Evolutionary conservation across 1,140 invertebrate genomes (phyloP).

Genomic region (Ctenoplectra terminalis): DNA sequence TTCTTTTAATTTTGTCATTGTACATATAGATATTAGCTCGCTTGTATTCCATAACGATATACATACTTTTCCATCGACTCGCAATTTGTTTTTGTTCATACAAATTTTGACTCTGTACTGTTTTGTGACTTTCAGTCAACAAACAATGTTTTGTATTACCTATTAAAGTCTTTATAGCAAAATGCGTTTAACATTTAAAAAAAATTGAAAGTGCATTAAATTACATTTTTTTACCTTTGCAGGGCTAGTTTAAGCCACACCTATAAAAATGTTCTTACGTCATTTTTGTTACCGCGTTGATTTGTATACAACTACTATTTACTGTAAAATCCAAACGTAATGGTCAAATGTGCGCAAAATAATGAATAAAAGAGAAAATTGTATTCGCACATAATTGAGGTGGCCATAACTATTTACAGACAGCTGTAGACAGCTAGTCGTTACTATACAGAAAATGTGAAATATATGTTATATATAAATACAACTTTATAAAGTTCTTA

Average conservation of each 20-base stretch:
- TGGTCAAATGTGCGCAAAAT: background rate
- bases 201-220: background rate
- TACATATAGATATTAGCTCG: conserved; percentile 2
- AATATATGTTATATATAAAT: conserved; percentile 35
- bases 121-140: too few species aligned
- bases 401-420: conserved; percentile 30
- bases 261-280: background rate
- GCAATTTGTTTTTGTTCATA: conserved; percentile 6
- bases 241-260: background rate
- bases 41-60: background rate
- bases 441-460: conserved; percentile 12
- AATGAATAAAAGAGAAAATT: background rate
- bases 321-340: background rate
- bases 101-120: conserved; percentile 1
- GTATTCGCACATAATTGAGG: background rate
- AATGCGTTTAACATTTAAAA: conserved; percentile 21
- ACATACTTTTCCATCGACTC: background rate
- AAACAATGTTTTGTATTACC: conserved; percentile 7
- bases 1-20: conserved; percentile 10
- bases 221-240: conserved; percentile 9
- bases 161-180: conserved; percentile 4
- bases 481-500: conserved; percentile 23
- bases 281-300: background rate
- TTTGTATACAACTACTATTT: conserved; percentile 9
- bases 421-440: conserved; percentile 56